Evolutionary conservation across 2,113 vertebrate species (phyloP).

Genomic region (Myotis brandtii): DNA sequence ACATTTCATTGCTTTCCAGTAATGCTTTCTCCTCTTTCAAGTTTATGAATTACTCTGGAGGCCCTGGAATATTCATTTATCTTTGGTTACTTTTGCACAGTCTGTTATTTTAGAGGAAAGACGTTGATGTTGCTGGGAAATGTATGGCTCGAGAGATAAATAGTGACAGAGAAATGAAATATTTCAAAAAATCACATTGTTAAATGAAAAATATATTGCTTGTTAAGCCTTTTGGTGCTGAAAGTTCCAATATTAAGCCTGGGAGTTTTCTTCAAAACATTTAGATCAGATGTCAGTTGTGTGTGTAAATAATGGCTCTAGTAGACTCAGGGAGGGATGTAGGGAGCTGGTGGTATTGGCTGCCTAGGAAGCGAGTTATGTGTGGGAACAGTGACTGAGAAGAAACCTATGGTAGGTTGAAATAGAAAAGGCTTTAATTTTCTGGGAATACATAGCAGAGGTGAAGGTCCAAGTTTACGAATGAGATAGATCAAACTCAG

Average conservation of each 20-base stretch:
- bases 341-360: no score
- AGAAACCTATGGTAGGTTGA: background rate
- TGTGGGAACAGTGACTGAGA: background rate
- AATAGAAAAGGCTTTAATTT: background rate
- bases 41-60: constrained; percentile 9
- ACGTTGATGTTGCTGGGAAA: background rate
- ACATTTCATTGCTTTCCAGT: constrained; percentile 46
- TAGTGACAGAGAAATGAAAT: constrained; percentile 32
- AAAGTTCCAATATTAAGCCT: background rate
- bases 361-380: background rate
- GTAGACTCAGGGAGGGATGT: background rate
- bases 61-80: constrained; percentile 43
- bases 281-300: background rate
- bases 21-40: background rate
- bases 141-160: background rate
- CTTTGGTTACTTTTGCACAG: constrained; percentile 22
- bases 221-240: background rate
- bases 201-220: background rate
- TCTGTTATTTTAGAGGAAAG: constrained; percentile 43
- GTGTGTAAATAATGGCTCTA: background rate
- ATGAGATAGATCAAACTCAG: background rate
- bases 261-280: background rate
- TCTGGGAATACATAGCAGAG: background rate
- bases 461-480: background rate
- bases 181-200: background rate